Evolutionary conservation across 2,113 vertebrate genomes (phyloP), one percentile per base, ranked within the genome.

Genomic region (Indicator indicator): DNA sequence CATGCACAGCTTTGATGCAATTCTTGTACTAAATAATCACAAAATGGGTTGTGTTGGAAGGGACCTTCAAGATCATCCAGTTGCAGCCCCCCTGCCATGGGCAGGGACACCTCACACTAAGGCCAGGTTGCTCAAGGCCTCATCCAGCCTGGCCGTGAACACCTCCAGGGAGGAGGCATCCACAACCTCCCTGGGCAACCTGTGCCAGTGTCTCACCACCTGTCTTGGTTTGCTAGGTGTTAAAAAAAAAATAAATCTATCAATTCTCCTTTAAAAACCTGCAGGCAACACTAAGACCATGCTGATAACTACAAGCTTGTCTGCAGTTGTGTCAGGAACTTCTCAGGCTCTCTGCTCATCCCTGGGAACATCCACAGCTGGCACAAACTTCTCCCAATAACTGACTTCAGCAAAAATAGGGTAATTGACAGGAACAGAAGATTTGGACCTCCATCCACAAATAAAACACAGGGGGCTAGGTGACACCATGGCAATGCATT

Each of bases 321-420:
- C 71, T 15, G 13, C n/a, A 78, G 78, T 90, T 42, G 32, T 23
- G 18, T 89, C 68, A 93, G 86, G 62, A 88, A 58, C 30, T 62
- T 83, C 58, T 73, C 70, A 52, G 42, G 50, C 70, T 90, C 58
- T 64, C 40, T 93, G 46, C 80, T 95, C 50, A 40, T 83, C 50
- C 50, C 70, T 90, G 73, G 80, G 88, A 88, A 83, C 74, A 93
- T 30, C 77, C 80, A 92, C 88, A 93, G 76, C 65, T 94, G 90
- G 73, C 44, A 91, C 3, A 71, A 83, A 71, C 55, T 44, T 75
- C 36, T 69, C 52, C 65, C 27, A 83, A 60, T 48, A 71, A 77
- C 65, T 68, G 89, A 78, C 76, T 95, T 96, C 75, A 95, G 85
- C 46, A 95, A 92, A 94, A 95, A 76, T 36, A 54, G 3, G 36